Evolutionary conservation across 2,888 invertebrate genomes (phyloP).

Genomic region (Cantharis lateralis): DNA sequence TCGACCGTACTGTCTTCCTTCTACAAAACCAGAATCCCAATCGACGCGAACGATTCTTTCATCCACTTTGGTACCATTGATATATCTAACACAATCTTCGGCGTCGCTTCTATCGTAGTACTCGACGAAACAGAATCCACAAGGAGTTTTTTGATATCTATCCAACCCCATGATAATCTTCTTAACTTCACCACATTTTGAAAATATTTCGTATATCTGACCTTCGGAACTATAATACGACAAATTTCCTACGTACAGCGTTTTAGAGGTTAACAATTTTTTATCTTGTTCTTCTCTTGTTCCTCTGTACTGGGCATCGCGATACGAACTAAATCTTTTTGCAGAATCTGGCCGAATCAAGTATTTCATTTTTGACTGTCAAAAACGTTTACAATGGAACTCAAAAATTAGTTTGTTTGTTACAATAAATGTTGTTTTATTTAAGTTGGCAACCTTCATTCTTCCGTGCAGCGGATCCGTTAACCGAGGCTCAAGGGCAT

Average conservation of each 20-base stretch:
- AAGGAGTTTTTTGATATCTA: slow-evolving; percentile 96
- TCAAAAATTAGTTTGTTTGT: no score
- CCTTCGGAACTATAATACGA: slow-evolving; percentile 99
- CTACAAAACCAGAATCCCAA: slow-evolving; percentile 99
- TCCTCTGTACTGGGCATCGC: slow-evolving; percentile 96
- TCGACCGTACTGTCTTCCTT: slow-evolving; percentile 96
- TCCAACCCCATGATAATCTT: slow-evolving; percentile 97
- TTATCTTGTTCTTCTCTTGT: slow-evolving; percentile 85
- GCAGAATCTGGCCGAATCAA: slow-evolving; percentile 53
- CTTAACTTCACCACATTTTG: slow-evolving; percentile 92
- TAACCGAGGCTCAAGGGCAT: no score
- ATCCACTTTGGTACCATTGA: slow-evolving; percentile 95
- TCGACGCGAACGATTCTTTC: slow-evolving; percentile 96
- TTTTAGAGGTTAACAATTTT: slow-evolving; percentile 73
- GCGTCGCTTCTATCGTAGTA: slow-evolving; percentile 78
- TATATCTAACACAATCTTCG: slow-evolving; percentile 76
- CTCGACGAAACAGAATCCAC: slow-evolving; percentile 99
- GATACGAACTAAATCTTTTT: slow-evolving; percentile 84
- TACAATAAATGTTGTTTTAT: no score
- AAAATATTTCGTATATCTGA: slow-evolving; percentile 96
- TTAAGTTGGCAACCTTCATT: no score
- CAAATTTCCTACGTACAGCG: slow-evolving; percentile 95
- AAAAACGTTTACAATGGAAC: no score
- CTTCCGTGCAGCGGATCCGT: no score
- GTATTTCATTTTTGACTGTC: background rate